A percentile compares a stretch with the other conserved stretches of the same genome.
Conservation (phyloP, 2,888 invertebrate genomes). For the Hartigia nigra region DNA sequence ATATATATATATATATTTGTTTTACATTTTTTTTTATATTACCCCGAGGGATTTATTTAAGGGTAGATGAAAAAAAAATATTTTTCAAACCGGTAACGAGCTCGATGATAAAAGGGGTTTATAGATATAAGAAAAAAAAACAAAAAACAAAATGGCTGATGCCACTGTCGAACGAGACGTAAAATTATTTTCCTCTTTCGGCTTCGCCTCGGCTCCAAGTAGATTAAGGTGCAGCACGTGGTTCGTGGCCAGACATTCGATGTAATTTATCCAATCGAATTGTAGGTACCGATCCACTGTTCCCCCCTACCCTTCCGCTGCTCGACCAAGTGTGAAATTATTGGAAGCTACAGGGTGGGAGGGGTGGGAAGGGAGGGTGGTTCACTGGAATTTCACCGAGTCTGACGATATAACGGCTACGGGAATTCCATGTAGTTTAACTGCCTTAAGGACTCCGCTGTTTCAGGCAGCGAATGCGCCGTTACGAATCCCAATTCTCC, state of each 20-base stretch:
- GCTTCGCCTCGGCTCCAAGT: conserved; percentile 12
- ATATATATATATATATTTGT: too few species aligned
- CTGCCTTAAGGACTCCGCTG: not conserved
- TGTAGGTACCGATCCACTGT: conserved; percentile 9
- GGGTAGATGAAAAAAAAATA: not conserved
- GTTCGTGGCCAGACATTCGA: conserved; percentile 11
- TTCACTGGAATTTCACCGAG: not conserved
- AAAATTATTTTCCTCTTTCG: conserved; percentile 24
- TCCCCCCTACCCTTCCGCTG: conserved; percentile 13
- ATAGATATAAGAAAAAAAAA: not conserved
- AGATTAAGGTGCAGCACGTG: conserved; percentile 3
- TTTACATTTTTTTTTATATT: too few species aligned
- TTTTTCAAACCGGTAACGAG: not conserved
- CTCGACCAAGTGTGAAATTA: conserved; percentile 35
- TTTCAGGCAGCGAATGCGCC: not conserved
- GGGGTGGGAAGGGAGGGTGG: conserved; percentile 11
- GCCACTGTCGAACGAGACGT: conserved; percentile 31
- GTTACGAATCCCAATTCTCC: not conserved
- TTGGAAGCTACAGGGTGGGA: conserved; percentile 28
- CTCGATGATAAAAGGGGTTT: not conserved
- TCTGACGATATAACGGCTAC: not conserved
- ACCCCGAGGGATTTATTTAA: not conserved
- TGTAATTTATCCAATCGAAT: conserved; percentile 20
- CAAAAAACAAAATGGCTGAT: conserved; percentile 13
- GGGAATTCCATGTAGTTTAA: not conserved